Evolutionary conservation across 2,797 vertebrate species (phyloP).

Genomic region (Chaunax sp.): DNA sequence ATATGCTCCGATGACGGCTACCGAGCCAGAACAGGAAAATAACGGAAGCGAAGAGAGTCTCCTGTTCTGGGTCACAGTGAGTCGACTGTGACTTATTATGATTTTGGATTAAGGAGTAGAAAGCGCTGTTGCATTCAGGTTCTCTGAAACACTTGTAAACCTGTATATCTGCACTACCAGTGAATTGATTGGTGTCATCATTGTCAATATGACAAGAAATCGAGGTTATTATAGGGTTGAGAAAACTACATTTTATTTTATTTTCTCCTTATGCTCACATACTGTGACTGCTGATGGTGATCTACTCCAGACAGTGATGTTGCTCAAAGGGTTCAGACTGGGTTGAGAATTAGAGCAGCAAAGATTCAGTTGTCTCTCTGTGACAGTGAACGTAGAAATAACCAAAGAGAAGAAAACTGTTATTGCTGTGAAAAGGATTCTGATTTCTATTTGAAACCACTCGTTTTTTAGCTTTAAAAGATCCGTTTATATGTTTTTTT

Average conservation of each 20-base stretch:
- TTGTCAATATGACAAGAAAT: slow-evolving; percentile 11
- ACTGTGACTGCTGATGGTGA: slow-evolving; percentile 44
- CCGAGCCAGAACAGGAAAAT: slow-evolving; percentile 1
- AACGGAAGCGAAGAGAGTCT: slow-evolving; percentile 1
- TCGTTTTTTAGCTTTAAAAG: slow-evolving; percentile 3
- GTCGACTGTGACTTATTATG: not conserved
- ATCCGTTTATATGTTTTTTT: not conserved
- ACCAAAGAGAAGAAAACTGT: not conserved
- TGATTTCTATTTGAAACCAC: slow-evolving; percentile 17
- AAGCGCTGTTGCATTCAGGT: not conserved
- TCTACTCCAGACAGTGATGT: slow-evolving; percentile 29
- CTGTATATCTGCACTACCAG: too few species aligned
- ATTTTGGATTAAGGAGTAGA: too few species aligned
- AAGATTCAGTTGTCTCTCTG: slow-evolving; percentile 15
- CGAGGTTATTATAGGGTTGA: not conserved
- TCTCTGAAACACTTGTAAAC: not conserved
- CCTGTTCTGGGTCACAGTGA: not conserved
- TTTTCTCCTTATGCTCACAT: slow-evolving; percentile 13
- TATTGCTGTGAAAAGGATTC: not conserved
- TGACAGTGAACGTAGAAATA: slow-evolving; percentile 1
- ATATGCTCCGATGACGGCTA: slow-evolving; percentile 14
- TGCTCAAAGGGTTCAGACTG: slow-evolving; percentile 22
- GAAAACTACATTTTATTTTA: slow-evolving; percentile 1
- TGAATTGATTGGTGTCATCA: slow-evolving; percentile 3
- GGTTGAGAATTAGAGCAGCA: slow-evolving; percentile 25